Conservation (phyloP, 2,113 vertebrate genomes). For the Podilymbus podiceps region DNA sequence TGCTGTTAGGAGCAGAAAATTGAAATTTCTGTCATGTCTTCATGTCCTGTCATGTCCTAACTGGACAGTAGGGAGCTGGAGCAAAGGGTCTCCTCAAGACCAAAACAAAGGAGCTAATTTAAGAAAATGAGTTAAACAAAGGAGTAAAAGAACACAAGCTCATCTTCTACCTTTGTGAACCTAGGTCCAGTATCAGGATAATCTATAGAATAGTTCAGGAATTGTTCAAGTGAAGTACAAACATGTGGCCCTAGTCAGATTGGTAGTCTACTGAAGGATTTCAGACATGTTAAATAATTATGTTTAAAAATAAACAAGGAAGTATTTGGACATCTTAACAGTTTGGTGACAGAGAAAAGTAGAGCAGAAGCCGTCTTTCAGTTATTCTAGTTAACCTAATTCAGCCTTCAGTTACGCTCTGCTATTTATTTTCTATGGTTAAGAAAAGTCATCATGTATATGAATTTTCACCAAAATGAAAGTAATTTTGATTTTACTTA, state of each 20-base stretch:
- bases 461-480: neutral
- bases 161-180: neutral
- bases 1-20: neutral
- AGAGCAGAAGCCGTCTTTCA: neutral
- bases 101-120: neutral
- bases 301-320: neutral
- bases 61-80: neutral
- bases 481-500: neutral
- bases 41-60: neutral
- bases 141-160: neutral
- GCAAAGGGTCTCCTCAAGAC: neutral
- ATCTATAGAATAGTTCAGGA: neutral
- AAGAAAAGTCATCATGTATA: neutral
- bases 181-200: neutral
- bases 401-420: neutral
- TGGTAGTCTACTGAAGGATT: neutral
- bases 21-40: neutral
- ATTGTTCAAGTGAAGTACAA: neutral
- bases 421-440: neutral
- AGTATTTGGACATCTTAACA: neutral
- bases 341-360: neutral
- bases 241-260: neutral
- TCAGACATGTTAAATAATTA: neutral
- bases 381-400: neutral
- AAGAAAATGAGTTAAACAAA: neutral